Evolutionary conservation across 2,888 invertebrate species (phyloP), one percentile per base, ranked within the genome.

Genomic region (Brachyptera risi): DNA sequence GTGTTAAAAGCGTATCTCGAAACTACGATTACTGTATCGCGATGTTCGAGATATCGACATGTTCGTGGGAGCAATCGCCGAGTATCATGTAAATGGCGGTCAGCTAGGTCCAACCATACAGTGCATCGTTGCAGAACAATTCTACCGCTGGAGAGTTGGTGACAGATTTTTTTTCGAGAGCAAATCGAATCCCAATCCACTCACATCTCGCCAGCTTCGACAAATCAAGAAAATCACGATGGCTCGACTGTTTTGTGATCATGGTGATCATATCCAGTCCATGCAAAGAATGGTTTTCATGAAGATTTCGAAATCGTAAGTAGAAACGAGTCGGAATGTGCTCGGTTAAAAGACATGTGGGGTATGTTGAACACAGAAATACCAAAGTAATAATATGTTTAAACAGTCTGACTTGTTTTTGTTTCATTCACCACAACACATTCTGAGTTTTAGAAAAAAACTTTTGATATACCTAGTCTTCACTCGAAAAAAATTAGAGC

Each of bases 171-270:
- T 60, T 54, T 60, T 54, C 19, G 54, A 60, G 3, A 24, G 26
- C 17, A 37, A 38, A 11, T 26, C 38, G 3, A 54, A 24, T n/a
- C 60, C 60, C 1, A 17, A 40, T 24, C 19, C 38, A 3, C 40
- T 60, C n/a, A 54, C 60, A n/a, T 42, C 54, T 3, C 24, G 24
- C 15, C 92, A 93, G 86, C 75, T 92, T 42, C 80, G 77, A 63
- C 87, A 90, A 76, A 83, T 92, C 68, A 84, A 90, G 58, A 90
- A 90, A 71, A 76, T 86, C 0, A 89, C 86, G 35, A 83, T 92
- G 74, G 85, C 92, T 0, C 83, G 90, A 51, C 73, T 92, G 24
- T 77, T 92, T 61, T 92, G 92, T 71, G 90, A 93, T 72, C 92
- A 92, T 73, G 85, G 87, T 0, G 84, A 87, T 68, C 76, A 82